Evolutionary conservation across 2,797 vertebrate species (phyloP), one percentile per base, ranked within the genome.

Genomic region (Pseudochromis fuscus): DNA sequence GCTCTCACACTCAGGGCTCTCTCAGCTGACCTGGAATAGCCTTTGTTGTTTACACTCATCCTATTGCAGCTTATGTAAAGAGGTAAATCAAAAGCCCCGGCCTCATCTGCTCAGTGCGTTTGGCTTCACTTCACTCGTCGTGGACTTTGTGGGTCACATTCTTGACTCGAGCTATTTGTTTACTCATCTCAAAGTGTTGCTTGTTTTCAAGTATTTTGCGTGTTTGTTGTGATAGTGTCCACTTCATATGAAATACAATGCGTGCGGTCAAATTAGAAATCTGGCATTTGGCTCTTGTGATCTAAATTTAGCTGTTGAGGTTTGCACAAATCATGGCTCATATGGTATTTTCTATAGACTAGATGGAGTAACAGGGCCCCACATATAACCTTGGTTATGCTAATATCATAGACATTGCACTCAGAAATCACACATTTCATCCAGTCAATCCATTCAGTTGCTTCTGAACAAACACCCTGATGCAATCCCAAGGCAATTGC

Each of bases 401-500:
- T n/a, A 42, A 37, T 58, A 44, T 63, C 51, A 31, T 48, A 69
- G 42, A 57, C 28, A 75, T 31, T 80, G 68, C 53, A 16, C 31
- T 42, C 18, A 31, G 13, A 71, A 72, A 82, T 82, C 59, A 24
- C 30, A 44, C 58, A 73, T 81, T 84, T 67, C 40, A 72, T 78
- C 46, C 72, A 58, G 49, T 67, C 72, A 48, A 30, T 75, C 61
- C 55, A 49, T 66, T 75, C 44, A 42, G 12, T 15, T 63, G 52
- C 81, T 71, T 3, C 60, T 67, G 51, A 79, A 79, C 61, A 89
- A 87, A 89, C 63, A 85, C 33, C 31, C 78, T 91, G 89, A 92
- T 92, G 90, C 87, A 92, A 93, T 86, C 67, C 77, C 77, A 40
- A 2, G 60, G 87, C 87, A 92, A 91, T 75, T 56, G 21, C 64